phyloP scores from a whole-genome alignment of 2,888 invertebrate species.

The Calliphora vomitoria region DNA sequence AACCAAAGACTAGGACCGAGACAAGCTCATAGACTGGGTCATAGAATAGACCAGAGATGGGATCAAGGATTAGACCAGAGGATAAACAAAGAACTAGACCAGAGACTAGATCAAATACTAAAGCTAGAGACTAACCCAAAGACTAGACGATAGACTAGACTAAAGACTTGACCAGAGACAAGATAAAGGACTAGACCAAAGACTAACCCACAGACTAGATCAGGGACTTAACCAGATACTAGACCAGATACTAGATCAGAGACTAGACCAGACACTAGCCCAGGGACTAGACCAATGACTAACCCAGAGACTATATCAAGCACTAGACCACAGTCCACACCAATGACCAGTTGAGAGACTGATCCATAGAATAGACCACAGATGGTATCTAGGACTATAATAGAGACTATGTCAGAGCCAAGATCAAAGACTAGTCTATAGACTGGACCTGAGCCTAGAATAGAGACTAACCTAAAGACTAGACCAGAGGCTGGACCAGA shows the following conservation, averaged over 20 bases:
- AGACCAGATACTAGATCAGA: not conserved
- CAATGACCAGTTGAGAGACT: no score
- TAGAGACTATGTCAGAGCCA: no score
- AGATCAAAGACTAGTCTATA: no score
- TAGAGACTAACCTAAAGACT: no score
- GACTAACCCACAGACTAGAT: not conserved
- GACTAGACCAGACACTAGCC: not conserved
- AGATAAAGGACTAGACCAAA: not conserved
- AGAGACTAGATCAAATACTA: not conserved
- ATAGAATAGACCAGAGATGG: not conserved
- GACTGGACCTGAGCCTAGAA: no score
- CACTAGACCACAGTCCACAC: no score
- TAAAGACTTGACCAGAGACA: not conserved
- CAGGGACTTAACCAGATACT: not conserved
- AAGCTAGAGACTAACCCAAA: not conserved
- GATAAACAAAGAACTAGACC: not conserved
- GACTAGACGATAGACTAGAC: no score
- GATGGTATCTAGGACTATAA: no score
- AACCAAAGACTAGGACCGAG: not conserved
- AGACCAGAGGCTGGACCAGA: no score
- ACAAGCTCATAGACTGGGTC: not conserved
- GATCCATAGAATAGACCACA: no score
- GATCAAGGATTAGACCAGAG: not conserved
- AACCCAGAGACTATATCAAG: no score
- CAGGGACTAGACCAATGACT: no score